phyloP scores from a whole-genome alignment of 1,140 invertebrate genomes.

The Spodoptera litura region DNA sequence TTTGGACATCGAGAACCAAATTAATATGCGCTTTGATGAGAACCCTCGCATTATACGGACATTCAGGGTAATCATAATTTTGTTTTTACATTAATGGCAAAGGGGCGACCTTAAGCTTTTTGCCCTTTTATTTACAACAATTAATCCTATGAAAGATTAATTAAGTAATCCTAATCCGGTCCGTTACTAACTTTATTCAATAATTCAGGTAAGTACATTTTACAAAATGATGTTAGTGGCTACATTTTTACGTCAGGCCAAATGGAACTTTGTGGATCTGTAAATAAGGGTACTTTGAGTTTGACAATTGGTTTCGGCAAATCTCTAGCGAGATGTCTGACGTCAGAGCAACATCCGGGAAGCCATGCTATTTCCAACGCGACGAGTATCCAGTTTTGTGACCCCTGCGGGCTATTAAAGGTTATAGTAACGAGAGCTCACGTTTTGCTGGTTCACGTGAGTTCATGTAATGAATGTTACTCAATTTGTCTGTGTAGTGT shows the following conservation, averaged over 20 bases:
- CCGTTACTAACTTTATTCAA: not conserved
- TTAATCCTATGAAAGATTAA: not conserved
- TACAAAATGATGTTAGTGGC: not conserved
- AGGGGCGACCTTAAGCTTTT: not conserved
- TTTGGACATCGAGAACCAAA: not conserved
- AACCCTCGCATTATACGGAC: not conserved
- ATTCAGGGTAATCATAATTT: not conserved
- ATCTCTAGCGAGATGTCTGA: slow-evolving; percentile 76
- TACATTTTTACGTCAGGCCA: slow-evolving; percentile 10
- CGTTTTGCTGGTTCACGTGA: slow-evolving; percentile 17
- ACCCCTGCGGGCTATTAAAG: slow-evolving; percentile 28
- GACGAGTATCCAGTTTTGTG: slow-evolving; percentile 40
- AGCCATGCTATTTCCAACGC: slow-evolving; percentile 77
- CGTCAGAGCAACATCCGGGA: slow-evolving; percentile 81
- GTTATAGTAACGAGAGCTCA: slow-evolving; percentile 22
- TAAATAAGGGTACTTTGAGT: slow-evolving; percentile 63
- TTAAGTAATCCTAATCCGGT: not conserved
- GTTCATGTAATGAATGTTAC: slow-evolving; percentile 33
- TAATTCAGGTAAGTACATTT: slow-evolving; percentile 14
- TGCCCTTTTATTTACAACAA: not conserved
- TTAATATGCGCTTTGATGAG: not conserved
- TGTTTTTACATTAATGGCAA: not conserved
- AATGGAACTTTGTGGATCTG: slow-evolving; percentile 57
- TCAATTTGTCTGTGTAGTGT: slow-evolving; percentile 43
- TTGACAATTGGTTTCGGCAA: slow-evolving; percentile 65